Base-by-base conservation (phyloP, 1,140 invertebrate genomes). In the Drosophila chauvacae region DNA sequence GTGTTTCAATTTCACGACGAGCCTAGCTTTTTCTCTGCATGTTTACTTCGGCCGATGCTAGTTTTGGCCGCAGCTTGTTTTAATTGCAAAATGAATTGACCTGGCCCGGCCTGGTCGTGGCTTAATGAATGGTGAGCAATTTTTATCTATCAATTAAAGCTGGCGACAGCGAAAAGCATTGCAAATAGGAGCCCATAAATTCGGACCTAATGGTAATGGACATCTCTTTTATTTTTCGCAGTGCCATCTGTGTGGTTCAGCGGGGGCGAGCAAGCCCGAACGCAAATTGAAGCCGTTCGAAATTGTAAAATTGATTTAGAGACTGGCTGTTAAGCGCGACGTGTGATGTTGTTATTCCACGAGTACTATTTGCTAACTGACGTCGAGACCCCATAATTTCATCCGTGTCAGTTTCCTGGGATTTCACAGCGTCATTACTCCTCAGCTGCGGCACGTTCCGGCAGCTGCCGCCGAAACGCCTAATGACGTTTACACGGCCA, bases 121-220 rank as follows among this genome's bases (percentile, higher is more conserved):
- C 78, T 86, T 86, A 85, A 80, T 86, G 80, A 85, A 80, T 86
- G 80, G 83, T 63, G 63, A 73, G 50, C 76, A 65, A 86, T 86
- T 86, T 86, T 86, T 88, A 88, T 86, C 81, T 88, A 86, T 86
- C 76, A 88, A 86, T 86, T 88, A 88, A 88, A 86, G 80, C 83
- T 5, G 56, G 71, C 72, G 44, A 72, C 84, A 68, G 70, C 53
- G 69, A 87, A 87, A 83, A 73, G 68, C 64, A 62, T 63, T 65
- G 77, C 50, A 80, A 77, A 84, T 80, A 55, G 48, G 20, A 58
- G 60, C 63, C 65, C 76, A 86, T 88, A 80, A 72, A 72, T 72
- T 72, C 20, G 20, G 26, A 1, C 42, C 53, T 72, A 72, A 72
- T 72, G 69, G 66, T 72, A 59, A 72, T 58, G 64, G 64, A 56